A percentile compares a stretch with the other conserved stretches of the same genome.
Conservation (phyloP, 1,140 invertebrate genomes). For the Oscheius sp. region DNA sequence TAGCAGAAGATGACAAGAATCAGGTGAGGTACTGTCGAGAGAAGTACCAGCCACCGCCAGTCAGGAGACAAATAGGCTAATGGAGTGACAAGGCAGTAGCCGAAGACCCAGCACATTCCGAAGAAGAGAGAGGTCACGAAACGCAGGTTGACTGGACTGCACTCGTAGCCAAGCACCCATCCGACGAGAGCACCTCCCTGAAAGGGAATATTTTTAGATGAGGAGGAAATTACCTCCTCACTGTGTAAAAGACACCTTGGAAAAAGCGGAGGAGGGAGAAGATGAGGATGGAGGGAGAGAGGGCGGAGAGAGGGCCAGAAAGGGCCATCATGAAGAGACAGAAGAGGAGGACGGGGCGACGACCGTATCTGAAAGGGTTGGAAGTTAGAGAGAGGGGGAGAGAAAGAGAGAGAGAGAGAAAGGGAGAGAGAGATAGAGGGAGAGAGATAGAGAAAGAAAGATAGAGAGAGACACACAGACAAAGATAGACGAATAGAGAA, state of each 20-base stretch:
- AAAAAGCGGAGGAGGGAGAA: constrained; percentile 33
- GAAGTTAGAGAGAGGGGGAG: not conserved
- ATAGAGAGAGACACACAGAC: no score
- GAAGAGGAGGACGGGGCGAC: constrained; percentile 30
- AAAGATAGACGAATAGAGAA: no score
- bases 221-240: not conserved
- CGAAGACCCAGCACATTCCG: constrained; percentile 53
- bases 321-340: constrained; percentile 11
- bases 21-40: not conserved
- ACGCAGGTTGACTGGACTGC: constrained; percentile 40
- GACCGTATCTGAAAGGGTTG: constrained; percentile 11
- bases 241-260: constrained; percentile 39
- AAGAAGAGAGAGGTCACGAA: constrained; percentile 51
- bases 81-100: constrained; percentile 38
- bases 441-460: no score
- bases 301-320: constrained; percentile 23
- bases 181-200: constrained; percentile 43
- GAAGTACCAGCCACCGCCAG: constrained; percentile 27
- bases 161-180: constrained; percentile 56
- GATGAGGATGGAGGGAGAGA: constrained; percentile 30
- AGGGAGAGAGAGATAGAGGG: no score
- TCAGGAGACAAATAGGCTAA: constrained; percentile 30
- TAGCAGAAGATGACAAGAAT: not conserved
- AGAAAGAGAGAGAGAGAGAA: no score
- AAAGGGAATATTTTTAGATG: constrained; percentile 8